Percentiles rank a stretch among this genome's conserved stretches.
These are phyloP conservation scores for Drosophila putrida DNA, from an alignment of 2,888 invertebrate species.

Conservation along the genomic window DNA sequence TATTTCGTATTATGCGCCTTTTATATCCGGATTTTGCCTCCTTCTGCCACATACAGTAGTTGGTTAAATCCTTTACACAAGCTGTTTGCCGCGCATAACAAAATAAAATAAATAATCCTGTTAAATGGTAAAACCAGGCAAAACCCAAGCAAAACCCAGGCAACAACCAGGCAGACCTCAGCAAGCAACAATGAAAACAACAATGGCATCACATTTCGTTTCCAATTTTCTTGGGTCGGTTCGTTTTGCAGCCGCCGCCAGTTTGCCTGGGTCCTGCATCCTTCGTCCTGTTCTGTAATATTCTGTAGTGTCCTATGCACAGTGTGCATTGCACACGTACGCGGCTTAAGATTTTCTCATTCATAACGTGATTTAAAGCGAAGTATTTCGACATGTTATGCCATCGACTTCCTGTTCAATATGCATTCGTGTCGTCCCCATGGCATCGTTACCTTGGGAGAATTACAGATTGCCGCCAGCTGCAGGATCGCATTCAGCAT, in stretches of 20 bases:
- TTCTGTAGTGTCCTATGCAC: conserved; percentile 53
- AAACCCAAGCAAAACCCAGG: conserved; percentile 37
- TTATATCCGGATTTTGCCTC: conserved; percentile 10
- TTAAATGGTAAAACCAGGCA: conserved; percentile 72
- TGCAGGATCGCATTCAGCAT: conserved; percentile 67
- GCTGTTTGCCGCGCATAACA: conserved; percentile 80
- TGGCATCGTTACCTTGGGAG: conserved; percentile 57
- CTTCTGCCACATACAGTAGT: conserved; percentile 36
- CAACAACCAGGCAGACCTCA: conserved; percentile 19
- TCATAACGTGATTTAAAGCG: conserved; percentile 70
- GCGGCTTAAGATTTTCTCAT: conserved; percentile 72
- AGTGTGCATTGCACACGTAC: conserved; percentile 69
- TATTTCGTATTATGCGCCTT: conserved; percentile 60
- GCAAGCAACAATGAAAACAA: conserved; percentile 25
- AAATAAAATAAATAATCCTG: conserved; percentile 81
- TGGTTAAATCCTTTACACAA: conserved; percentile 79
- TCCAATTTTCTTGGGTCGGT: conserved; percentile 63
- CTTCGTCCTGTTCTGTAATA: conserved; percentile 3
- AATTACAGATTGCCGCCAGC: conserved; percentile 65
- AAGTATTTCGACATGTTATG: conserved; percentile 44
- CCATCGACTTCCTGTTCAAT: conserved; percentile 58
- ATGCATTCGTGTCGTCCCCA: conserved; percentile 41
- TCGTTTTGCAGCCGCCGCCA: conserved; percentile 12
- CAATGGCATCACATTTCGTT: conserved; percentile 64
- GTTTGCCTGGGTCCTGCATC: conserved; percentile 4